Evolutionary conservation across 2,797 vertebrate genomes (phyloP).

Genomic region (Gephyroberyx darwinii): DNA sequence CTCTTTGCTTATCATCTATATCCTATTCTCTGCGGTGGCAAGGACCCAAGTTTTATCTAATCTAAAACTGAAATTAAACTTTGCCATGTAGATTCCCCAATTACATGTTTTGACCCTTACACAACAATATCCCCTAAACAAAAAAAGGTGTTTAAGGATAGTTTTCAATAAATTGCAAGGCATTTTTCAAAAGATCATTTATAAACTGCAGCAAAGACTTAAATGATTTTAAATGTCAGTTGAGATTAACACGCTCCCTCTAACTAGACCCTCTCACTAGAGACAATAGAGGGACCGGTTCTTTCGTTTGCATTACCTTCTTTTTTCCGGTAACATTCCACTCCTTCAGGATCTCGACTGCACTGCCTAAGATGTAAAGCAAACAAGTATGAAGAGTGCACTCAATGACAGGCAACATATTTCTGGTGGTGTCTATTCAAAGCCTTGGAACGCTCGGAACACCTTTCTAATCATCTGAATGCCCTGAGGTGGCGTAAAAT

Average conservation of each 20-base stretch:
- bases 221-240: not conserved
- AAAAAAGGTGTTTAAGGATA: too few species aligned
- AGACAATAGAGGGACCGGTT: not conserved
- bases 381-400: slow-evolving; percentile 37
- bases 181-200: not conserved
- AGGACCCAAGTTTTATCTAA: not conserved
- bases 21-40: slow-evolving; percentile 10
- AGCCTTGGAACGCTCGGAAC: not conserved
- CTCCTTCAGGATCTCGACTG: slow-evolving; percentile 93
- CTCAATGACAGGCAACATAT: not conserved
- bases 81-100: not conserved
- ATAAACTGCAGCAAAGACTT: not conserved
- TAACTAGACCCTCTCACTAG: slow-evolving; percentile 21
- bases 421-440: not conserved
- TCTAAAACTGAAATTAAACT: not conserved
- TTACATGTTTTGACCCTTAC: too few species aligned
- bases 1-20: slow-evolving; percentile 15
- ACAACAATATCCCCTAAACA: too few species aligned
- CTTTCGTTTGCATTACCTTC: slow-evolving; percentile 82
- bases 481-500: not conserved
- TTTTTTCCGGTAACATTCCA: slow-evolving; percentile 97
- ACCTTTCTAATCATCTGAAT: slow-evolving; percentile 8
- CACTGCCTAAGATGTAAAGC: slow-evolving; percentile 83
- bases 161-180: not conserved
- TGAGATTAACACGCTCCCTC: not conserved